These are phyloP conservation scores for Agonum fuliginosum DNA, from an alignment of 2,888 invertebrate genomes.

Conservation along the genomic window DNA sequence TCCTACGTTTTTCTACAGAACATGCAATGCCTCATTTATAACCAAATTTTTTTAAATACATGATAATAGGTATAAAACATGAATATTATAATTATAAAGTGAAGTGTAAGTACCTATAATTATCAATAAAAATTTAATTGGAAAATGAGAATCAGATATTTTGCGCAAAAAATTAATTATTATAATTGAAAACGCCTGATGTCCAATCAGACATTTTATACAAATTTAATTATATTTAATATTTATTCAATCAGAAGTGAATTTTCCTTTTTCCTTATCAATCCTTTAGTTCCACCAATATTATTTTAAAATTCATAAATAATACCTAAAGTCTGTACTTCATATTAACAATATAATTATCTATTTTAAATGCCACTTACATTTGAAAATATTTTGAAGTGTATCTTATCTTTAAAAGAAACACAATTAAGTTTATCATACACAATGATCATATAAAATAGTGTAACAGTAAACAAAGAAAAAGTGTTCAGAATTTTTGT, in stretches of 20 bases:
- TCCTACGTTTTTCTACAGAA: background rate
- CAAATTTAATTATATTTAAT: no score
- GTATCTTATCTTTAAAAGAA: background rate
- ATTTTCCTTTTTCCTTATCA: no score
- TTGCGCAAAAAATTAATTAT: background rate
- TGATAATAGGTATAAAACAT: conserved; percentile 13
- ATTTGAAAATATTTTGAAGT: background rate
- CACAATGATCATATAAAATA: background rate
- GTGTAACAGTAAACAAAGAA: background rate
- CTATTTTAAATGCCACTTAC: background rate
- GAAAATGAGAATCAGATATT: no score
- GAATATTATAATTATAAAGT: conserved; percentile 27
- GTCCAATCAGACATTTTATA: no score
- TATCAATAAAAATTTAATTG: conserved; percentile 22
- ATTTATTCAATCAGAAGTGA: no score
- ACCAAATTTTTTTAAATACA: conserved; percentile 19
- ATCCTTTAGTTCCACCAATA: no score
- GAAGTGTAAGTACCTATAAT: background rate
- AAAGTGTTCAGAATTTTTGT: conserved; percentile 13
- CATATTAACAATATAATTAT: no score
- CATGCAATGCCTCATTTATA: conserved; percentile 16
- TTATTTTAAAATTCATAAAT: no score
- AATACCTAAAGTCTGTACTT: no score
- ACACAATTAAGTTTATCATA: background rate
- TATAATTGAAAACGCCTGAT: background rate